Evolutionary conservation across 2,797 vertebrate species (phyloP).

Genomic region (Danio albolineatus): DNA sequence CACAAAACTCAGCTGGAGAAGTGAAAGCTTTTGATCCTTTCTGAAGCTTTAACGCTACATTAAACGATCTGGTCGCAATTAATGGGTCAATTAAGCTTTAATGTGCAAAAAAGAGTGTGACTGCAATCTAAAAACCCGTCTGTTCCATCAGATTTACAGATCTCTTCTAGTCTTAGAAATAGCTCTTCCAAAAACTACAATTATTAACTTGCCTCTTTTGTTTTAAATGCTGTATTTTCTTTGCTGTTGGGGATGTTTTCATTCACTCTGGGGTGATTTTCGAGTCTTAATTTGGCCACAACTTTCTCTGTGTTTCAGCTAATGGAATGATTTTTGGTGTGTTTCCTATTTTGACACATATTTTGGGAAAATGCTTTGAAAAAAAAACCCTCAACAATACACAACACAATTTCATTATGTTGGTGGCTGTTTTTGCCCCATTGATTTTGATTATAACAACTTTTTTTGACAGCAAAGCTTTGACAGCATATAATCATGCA

Average conservation of each 20-base stretch:
- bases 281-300: no score
- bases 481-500: no score
- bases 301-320: no score
- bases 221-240: neutral
- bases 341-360: no score
- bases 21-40: neutral
- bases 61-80: constrained; percentile 3
- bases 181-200: neutral
- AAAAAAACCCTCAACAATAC: no score
- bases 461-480: no score
- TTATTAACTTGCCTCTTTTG: neutral
- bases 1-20: neutral
- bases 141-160: neutral
- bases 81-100: constrained; percentile 20
- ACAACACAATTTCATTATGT: no score
- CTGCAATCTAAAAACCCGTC: neutral
- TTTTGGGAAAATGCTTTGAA: no score
- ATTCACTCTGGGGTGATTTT: no score
- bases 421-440: no score
- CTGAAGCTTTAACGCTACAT: neutral
- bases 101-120: neutral
- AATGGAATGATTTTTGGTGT: no score
- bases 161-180: neutral
- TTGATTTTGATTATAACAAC: no score
- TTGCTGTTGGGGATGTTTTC: neutral